Evolutionary conservation across 2,888 invertebrate species (phyloP).

Genomic region (Lasiommata megera): DNA sequence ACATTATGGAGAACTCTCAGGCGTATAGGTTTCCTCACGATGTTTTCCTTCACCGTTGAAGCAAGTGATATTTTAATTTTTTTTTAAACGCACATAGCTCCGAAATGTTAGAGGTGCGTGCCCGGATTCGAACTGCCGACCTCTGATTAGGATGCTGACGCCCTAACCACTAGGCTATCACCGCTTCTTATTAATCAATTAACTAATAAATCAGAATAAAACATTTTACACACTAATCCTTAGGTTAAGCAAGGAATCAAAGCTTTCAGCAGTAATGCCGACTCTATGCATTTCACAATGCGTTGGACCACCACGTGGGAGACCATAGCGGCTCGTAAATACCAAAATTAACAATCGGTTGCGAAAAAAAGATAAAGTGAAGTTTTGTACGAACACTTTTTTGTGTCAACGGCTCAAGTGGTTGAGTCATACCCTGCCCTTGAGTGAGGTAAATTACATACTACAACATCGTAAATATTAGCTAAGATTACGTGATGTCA

Average conservation of each 20-base stretch:
- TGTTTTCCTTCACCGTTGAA: too few species aligned
- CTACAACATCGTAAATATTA: not conserved
- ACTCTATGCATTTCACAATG: slow-evolving; percentile 20
- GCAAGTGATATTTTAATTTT: too few species aligned
- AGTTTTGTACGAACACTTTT: slow-evolving; percentile 38
- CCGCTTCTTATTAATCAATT: not conserved
- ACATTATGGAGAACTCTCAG: too few species aligned
- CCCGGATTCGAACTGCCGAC: too few species aligned
- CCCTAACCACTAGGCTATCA: too few species aligned
- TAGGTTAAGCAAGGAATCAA: not conserved
- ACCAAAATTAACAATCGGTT: slow-evolving; percentile 38
- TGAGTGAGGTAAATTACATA: slow-evolving; percentile 9
- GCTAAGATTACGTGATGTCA: slow-evolving; percentile 2
- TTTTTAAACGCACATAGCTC: too few species aligned
- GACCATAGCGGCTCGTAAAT: slow-evolving; percentile 47
- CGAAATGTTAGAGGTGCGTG: too few species aligned
- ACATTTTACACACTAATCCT: not conserved
- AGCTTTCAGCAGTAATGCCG: not conserved
- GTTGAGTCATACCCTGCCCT: slow-evolving; percentile 13
- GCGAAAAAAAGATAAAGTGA: slow-evolving; percentile 42
- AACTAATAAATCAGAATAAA: not conserved
- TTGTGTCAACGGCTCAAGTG: slow-evolving; percentile 37
- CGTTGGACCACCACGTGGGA: slow-evolving; percentile 42
- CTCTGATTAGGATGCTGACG: too few species aligned
- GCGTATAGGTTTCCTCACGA: too few species aligned